Conservation (phyloP, 1,140 invertebrate genomes). For the Nymphalis io region DNA sequence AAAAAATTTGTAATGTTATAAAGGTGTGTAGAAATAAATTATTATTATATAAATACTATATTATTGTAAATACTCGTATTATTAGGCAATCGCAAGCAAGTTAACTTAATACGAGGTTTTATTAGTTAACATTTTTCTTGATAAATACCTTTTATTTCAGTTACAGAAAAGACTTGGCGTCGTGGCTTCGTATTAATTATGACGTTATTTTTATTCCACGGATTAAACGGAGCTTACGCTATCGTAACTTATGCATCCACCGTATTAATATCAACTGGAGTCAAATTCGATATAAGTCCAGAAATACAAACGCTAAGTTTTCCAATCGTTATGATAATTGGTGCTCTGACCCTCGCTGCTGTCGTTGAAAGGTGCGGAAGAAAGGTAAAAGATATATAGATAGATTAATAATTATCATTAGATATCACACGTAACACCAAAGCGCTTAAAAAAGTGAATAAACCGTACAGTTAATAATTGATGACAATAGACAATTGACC, state of each 20-base stretch:
- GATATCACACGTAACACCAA: too few species aligned
- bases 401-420: too few species aligned
- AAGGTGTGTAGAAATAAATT: too few species aligned
- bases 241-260: slow-evolving; percentile 40
- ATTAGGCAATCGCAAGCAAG: too few species aligned
- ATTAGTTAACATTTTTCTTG: too few species aligned
- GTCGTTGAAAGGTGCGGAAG: slow-evolving; percentile 52
- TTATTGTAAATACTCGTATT: too few species aligned
- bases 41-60: too few species aligned
- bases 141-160: slow-evolving; percentile 27
- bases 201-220: slow-evolving; percentile 37
- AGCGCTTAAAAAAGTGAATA: too few species aligned
- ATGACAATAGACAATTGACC: too few species aligned
- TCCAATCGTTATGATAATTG: slow-evolving; percentile 50
- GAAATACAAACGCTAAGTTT: slow-evolving; percentile 53
- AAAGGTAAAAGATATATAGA: slow-evolving; percentile 42
- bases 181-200: slow-evolving; percentile 42
- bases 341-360: slow-evolving; percentile 40
- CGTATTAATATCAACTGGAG: slow-evolving; percentile 42
- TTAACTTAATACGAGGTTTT: too few species aligned
- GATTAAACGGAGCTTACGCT: slow-evolving; percentile 39
- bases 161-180: slow-evolving; percentile 43
- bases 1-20: too few species aligned
- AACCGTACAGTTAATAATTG: too few species aligned
- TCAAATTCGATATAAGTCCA: slow-evolving; percentile 43